Evolutionary conservation across 2,888 invertebrate species (phyloP).

Genomic region (Eupithecia exiguata): DNA sequence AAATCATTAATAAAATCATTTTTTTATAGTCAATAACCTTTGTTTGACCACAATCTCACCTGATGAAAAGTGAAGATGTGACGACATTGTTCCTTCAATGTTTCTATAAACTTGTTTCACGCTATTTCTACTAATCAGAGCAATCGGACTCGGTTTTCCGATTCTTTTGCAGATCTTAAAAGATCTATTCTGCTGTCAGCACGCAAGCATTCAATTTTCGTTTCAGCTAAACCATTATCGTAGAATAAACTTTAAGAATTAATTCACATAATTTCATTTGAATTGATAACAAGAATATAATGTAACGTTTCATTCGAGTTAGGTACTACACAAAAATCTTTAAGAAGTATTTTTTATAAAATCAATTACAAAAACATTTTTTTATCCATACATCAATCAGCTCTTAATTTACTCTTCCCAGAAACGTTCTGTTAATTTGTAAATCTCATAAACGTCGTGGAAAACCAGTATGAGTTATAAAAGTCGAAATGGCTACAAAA

Average conservation of each 20-base stretch:
- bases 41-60: no score
- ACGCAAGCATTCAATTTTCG: slow-evolving; percentile 35
- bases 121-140: slow-evolving; percentile 28
- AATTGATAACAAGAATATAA: no score
- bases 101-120: slow-evolving; percentile 27
- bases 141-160: slow-evolving; percentile 28
- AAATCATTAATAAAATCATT: slow-evolving; percentile 17
- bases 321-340: no score
- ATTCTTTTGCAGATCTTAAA: slow-evolving; percentile 34
- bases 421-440: not conserved
- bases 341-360: no score
- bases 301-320: no score
- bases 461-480: not conserved
- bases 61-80: no score
- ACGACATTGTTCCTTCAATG: slow-evolving; percentile 19
- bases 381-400: not conserved
- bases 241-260: not conserved
- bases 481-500: not conserved
- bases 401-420: not conserved
- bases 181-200: slow-evolving; percentile 22
- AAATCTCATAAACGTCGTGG: not conserved
- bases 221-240: slow-evolving; percentile 18
- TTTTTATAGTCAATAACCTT: no score
- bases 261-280: no score
- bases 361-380: not conserved